A percentile compares a stretch with the other conserved stretches of the same genome.
Evolutionary conservation across 2,113 vertebrate genomes (phyloP).

Genomic region (Ariopsis seemanni): DNA sequence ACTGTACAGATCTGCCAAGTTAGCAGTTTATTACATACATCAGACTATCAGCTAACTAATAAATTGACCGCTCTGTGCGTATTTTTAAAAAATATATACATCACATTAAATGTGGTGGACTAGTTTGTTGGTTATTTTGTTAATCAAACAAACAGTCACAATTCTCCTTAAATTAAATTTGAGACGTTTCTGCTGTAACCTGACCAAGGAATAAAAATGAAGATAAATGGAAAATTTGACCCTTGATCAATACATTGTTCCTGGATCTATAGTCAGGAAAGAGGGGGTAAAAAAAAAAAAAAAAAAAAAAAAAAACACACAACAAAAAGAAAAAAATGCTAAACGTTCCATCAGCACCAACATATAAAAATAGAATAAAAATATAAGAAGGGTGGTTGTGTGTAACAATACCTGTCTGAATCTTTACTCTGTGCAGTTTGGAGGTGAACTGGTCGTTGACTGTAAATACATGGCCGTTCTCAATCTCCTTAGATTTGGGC

Average conservation of each 20-base stretch:
- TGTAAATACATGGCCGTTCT: slow-evolving; percentile 96
- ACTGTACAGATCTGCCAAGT: not conserved
- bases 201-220: not conserved
- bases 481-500: slow-evolving; percentile 98
- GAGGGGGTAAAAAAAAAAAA: no score
- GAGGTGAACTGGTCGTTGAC: slow-evolving; percentile 99
- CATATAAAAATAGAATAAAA: not conserved
- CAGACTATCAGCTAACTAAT: not conserved
- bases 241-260: not conserved
- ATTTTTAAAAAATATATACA: not conserved
- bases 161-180: not conserved
- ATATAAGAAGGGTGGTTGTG: not conserved
- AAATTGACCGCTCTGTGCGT: not conserved
- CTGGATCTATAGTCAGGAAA: not conserved
- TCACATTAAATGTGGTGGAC: no score
- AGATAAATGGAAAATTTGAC: not conserved
- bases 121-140: not conserved
- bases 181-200: not conserved
- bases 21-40: not conserved
- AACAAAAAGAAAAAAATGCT: not conserved
- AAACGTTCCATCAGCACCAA: not conserved
- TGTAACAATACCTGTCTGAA: slow-evolving; percentile 86
- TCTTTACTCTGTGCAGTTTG: slow-evolving; percentile 99
- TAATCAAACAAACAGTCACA: not conserved
- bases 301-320: no score